Base-by-base conservation (phyloP, 1,140 invertebrate genomes). In the Kradibia gibbosae region DNA sequence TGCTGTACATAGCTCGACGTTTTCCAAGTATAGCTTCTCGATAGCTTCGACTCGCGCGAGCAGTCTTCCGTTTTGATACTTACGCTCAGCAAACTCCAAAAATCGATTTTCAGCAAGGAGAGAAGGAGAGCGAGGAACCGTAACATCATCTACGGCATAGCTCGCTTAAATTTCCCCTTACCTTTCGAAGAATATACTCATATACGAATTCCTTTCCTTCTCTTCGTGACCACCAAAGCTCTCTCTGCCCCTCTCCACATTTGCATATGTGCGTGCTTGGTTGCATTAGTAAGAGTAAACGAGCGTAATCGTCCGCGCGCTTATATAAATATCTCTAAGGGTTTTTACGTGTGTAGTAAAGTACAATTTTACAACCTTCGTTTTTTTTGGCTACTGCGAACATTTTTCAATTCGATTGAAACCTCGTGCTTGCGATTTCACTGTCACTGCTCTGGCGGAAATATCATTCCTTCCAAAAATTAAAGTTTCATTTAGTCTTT, bases 21-120 rank as follows among this genome's bases (percentile, higher is more conserved):
- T 89, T 87, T 86, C 86, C 86, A 84, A 86, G 80, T 85, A 88
- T 87, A 87, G 86, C 86, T 87, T 87, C 86, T 86, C 85, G 84
- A 86, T 87, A 83, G 81, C 83, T 86, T 72, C 71, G 71, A 84
- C 73, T 77, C 71, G 31, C 28, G 34, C 22, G 67, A 55, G 60
- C 62, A 78, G 28, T 28, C 65, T 77, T 71, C 28, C 74, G 62
- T 72, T 81, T 76, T 71, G 73, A 77, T 76, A 72, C 50, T 77
- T 82, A 73, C 15, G 60, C 48, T 45, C 45, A 45, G 60, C 25
- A 70, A 62, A 71, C 55, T 82, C 67, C 36, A 78, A 78, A 82
- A 82, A 82, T 82, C 80, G 80, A 82, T 82, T 82, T 77, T 70
- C 65, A 55, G 8, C 36, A 53, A 50, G 50, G 42, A 34, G 36